Conservation (phyloP, 2,797 vertebrate genomes). For the Pachyuromys duprasi region DNA sequence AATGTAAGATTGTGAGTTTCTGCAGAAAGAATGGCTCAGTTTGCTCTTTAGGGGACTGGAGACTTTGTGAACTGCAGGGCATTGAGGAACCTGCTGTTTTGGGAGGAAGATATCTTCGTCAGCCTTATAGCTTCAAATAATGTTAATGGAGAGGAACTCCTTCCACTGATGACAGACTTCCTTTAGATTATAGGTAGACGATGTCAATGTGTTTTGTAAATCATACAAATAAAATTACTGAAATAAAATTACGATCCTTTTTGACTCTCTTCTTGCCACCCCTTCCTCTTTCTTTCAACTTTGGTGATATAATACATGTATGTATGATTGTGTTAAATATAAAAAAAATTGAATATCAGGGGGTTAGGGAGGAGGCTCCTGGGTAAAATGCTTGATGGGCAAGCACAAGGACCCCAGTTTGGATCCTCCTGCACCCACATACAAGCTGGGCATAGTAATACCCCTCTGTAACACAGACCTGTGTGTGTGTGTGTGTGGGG, state of each 20-base stretch:
- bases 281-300: background rate
- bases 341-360: background rate
- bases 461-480: background rate
- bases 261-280: accelerated
- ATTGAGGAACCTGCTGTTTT: conserved; percentile 54
- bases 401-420: background rate
- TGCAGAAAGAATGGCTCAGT: conserved; percentile 68
- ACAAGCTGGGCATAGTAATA: background rate
- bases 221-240: background rate
- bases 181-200: conserved; percentile 42
- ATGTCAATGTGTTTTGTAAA: conserved; percentile 14
- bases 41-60: conserved; percentile 41
- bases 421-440: background rate
- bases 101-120: conserved; percentile 36
- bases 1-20: conserved; percentile 32
- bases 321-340: background rate
- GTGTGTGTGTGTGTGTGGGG: background rate
- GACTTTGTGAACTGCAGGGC: conserved; percentile 55
- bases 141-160: conserved; percentile 23
- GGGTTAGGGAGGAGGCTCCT: background rate
- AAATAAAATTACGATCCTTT: conserved; percentile 10
- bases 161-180: background rate
- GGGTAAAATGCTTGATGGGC: background rate
- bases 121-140: conserved; percentile 40
- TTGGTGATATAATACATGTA: background rate